Conservation (phyloP, 2,113 vertebrate species). For the Phycodurus eques region DNA sequence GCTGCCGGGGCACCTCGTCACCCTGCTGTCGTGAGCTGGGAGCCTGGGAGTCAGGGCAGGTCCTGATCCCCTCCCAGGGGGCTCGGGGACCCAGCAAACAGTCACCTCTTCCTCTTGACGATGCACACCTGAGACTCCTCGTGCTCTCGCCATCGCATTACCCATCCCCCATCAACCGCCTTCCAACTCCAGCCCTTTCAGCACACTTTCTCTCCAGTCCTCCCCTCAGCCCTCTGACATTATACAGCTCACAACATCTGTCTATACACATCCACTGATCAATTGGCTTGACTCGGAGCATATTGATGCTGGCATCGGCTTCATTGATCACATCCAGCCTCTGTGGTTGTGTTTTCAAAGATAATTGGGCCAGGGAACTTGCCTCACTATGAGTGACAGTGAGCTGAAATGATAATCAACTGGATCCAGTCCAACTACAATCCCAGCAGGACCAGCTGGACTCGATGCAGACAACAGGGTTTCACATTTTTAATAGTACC, state of each 20-base stretch:
- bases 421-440: conserved; percentile 55
- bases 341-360: conserved; percentile 79
- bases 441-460: conserved; percentile 53
- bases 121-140: conserved; percentile 86
- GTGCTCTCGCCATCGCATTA: conserved; percentile 25
- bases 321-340: conserved; percentile 88
- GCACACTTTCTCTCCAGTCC: background rate
- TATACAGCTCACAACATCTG: conserved; percentile 82
- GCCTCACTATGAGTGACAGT: conserved; percentile 71
- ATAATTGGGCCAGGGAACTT: conserved; percentile 83
- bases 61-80: conserved; percentile 74
- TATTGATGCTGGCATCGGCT: conserved; percentile 81
- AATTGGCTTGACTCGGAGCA: conserved; percentile 82
- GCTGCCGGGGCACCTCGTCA: conserved; percentile 52
- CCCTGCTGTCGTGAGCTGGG: conserved; percentile 65
- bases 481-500: conserved; percentile 47
- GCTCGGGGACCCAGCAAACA: conserved; percentile 66
- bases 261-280: conserved; percentile 84
- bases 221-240: conserved; percentile 77
- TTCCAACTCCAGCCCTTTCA: conserved; percentile 1
- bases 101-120: conserved; percentile 83
- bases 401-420: conserved; percentile 70
- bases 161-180: background rate
- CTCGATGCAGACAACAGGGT: conserved; percentile 40
- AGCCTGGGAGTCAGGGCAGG: conserved; percentile 63